These are phyloP conservation scores for Naja naja DNA, from an alignment of 2,113 vertebrate genomes.

Conservation along the genomic window DNA sequence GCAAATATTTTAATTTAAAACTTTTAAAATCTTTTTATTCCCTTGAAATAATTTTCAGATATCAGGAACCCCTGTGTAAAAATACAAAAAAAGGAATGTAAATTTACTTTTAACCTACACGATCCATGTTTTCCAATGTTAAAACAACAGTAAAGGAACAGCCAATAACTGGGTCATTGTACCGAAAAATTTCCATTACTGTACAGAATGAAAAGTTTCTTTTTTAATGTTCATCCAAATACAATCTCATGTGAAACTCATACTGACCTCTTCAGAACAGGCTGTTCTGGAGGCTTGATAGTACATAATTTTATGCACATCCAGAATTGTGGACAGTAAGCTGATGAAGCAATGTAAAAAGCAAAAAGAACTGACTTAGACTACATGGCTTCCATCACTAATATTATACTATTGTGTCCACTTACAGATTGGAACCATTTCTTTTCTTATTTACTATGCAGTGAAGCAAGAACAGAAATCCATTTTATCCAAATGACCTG, in stretches of 20 bases:
- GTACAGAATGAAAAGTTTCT: not conserved
- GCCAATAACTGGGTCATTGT: not conserved
- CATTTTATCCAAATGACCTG: not conserved
- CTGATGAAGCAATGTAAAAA: not conserved
- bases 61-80: not conserved
- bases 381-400: not conserved
- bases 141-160: not conserved
- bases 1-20: not conserved
- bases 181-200: not conserved
- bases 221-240: not conserved
- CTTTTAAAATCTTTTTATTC: not conserved
- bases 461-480: not conserved
- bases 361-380: not conserved
- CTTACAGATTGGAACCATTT: not conserved
- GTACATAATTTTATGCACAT: not conserved
- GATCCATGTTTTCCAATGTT: not conserved
- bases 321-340: not conserved
- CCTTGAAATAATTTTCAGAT: not conserved
- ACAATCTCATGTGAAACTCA: not conserved
- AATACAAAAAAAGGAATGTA: not conserved
- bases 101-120: not conserved
- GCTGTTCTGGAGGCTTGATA: not conserved
- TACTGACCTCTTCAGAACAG: not conserved
- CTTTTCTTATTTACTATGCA: not conserved
- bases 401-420: not conserved